Evolutionary conservation across 1,140 invertebrate species (phyloP), one percentile per base, ranked within the genome.

Genomic region (Orius laevigatus): DNA sequence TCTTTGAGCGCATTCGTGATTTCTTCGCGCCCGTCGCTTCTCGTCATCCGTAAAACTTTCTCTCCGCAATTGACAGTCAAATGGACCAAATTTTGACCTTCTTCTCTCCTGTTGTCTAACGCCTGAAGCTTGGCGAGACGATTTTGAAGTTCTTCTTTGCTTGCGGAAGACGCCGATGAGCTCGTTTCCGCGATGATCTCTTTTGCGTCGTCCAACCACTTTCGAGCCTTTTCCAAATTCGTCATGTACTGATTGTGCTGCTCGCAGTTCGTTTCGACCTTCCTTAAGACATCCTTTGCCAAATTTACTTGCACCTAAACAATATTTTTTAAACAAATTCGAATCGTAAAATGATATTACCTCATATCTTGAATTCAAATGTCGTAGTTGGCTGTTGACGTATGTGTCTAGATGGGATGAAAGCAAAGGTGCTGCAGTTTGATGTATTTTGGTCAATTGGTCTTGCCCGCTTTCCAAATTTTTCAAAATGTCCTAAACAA

Each of bases 201-300:
- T 59, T 81, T 81, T 11, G 87, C 86, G 54, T 84, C 77, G 57
- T 87, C 80, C 50, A 95, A 88, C 91, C 91, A 95, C 45, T 74
- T 72, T 46, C 76, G 73, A n/a, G 84, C 81, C 58, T 86, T 85
- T 2, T 71, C 69, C 51, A 86, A 72, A 59, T 84, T 84, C 25
- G 75, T 71, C 51, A 84, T 78, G 60, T 89, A 95, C 55, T 83
- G 76, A 54, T 81, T 69, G 64, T 95, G 91, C 59, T 92, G 86
- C 53, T 88, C 79, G 10, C 78, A 73, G 62, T 92, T 92, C 0
- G 81, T 85, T 67, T 93, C 83, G 9, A 92, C 84, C 65, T 93
- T 92, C 57, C 89, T 90, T 19, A 92, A 60, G 0, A 94, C 85
- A 66, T 95, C 91, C 64, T 91, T 92, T 1, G 83, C 88, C 54